phyloP scores from a whole-genome alignment of 2,113 vertebrate species.

The Gavialis gangeticus region DNA sequence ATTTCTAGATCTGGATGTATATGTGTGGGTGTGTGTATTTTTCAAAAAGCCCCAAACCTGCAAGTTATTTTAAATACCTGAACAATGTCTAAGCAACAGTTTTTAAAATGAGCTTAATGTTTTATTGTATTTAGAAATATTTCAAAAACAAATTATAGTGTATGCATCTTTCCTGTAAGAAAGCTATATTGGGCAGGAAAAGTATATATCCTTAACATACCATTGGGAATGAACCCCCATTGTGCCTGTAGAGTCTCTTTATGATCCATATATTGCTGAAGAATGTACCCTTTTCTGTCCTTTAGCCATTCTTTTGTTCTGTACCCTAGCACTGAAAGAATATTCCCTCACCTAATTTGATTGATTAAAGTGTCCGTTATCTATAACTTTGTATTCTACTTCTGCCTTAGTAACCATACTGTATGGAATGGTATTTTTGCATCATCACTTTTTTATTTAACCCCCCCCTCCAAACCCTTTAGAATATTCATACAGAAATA shows the following conservation, averaged over 20 bases:
- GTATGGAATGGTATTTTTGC: too few relatives aligned
- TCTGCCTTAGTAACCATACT: too few relatives aligned
- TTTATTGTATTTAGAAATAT: neutral
- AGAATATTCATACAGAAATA: neutral
- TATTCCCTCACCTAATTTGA: neutral
- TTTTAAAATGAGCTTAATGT: neutral
- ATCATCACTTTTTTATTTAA: too few relatives aligned
- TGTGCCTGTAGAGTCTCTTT: neutral
- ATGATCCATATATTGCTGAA: neutral
- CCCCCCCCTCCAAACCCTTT: neutral
- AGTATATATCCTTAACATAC: neutral
- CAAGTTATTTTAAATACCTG: neutral
- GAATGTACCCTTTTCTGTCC: neutral
- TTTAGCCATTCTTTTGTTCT: neutral
- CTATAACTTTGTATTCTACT: too few relatives aligned
- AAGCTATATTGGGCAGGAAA: neutral
- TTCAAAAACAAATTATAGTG: neutral
- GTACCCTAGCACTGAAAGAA: neutral
- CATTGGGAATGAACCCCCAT: neutral
- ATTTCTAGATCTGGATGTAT: too few relatives aligned
- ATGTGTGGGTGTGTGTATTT: too few relatives aligned
- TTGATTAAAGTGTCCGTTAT: neutral
- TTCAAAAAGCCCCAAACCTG: neutral
- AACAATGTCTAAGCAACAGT: neutral
- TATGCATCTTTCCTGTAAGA: neutral